Evolutionary conservation across 2,888 invertebrate species (phyloP).

Genomic region (Acanthococcus lagerstroemiae): DNA sequence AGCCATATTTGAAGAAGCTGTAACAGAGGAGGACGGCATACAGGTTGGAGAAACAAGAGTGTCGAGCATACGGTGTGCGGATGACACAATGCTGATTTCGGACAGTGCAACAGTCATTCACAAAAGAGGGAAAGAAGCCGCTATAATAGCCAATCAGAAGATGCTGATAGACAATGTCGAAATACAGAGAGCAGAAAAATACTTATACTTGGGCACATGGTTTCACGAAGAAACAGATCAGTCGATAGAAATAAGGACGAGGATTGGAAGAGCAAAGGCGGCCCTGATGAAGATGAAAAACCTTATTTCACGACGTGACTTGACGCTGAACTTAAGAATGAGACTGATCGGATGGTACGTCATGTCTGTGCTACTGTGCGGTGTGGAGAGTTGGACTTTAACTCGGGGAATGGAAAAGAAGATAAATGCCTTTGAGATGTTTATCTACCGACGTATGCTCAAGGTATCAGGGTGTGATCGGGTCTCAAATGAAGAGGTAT

Average conservation of each 20-base stretch:
- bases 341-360: conserved; percentile 7
- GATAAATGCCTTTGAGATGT: conserved; percentile 6
- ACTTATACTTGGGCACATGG: background rate
- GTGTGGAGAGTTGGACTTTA: conserved; percentile 7
- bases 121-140: background rate
- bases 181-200: background rate
- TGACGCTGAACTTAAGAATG: background rate
- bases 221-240: background rate
- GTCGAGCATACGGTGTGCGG: background rate
- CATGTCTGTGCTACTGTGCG: conserved; percentile 7
- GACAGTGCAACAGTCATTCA: background rate
- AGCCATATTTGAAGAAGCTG: background rate
- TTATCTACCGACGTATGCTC: conserved; percentile 3
- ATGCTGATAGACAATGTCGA: background rate
- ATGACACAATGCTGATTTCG: background rate
- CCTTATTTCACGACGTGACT: background rate
- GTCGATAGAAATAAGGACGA: background rate
- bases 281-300: no score
- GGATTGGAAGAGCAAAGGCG: background rate
- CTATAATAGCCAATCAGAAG: background rate
- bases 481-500: no score
- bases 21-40: background rate
- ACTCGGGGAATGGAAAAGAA: background rate
- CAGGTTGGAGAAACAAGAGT: background rate
- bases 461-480: no score